These are phyloP conservation scores for Baryphthengus martii DNA, from an alignment of 2,113 vertebrate genomes.

Conservation along the genomic window DNA sequence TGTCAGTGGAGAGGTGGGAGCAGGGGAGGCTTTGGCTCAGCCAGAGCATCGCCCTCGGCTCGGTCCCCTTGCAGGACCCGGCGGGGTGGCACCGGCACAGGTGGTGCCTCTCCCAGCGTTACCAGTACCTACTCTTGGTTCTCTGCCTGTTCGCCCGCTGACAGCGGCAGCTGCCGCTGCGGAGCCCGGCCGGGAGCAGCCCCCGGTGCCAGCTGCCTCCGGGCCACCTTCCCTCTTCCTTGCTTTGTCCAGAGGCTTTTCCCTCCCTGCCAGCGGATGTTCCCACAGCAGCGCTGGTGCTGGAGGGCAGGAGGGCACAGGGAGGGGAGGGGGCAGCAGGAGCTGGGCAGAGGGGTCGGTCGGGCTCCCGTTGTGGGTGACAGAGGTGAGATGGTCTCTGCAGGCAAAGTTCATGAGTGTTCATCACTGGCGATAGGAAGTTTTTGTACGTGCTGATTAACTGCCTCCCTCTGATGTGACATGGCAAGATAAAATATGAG, in stretches of 20 bases:
- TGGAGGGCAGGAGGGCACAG: background rate
- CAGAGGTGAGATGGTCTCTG: background rate
- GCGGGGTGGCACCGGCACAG: background rate
- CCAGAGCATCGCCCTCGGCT: background rate
- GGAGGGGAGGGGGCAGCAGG: background rate
- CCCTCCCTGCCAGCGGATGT: rapidly evolving
- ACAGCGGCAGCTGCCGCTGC: background rate
- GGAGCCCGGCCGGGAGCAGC: background rate
- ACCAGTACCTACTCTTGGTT: background rate
- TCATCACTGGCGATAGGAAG: background rate
- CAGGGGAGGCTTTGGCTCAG: background rate
- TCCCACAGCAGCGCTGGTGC: background rate
- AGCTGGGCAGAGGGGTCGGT: background rate
- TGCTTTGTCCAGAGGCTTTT: background rate
- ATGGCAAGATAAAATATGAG: constrained; percentile 54
- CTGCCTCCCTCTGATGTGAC: constrained; percentile 9
- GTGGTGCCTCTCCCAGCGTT: background rate
- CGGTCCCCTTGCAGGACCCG: background rate
- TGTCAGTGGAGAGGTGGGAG: background rate
- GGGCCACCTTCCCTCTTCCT: background rate
- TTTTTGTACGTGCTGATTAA: constrained; percentile 27
- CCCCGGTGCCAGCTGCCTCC: background rate
- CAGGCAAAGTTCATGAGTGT: background rate
- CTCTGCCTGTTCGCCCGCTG: background rate
- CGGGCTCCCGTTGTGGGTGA: background rate